Evolutionary conservation across 2,888 invertebrate species (phyloP).

Genomic region (Lathronympha strigana): DNA sequence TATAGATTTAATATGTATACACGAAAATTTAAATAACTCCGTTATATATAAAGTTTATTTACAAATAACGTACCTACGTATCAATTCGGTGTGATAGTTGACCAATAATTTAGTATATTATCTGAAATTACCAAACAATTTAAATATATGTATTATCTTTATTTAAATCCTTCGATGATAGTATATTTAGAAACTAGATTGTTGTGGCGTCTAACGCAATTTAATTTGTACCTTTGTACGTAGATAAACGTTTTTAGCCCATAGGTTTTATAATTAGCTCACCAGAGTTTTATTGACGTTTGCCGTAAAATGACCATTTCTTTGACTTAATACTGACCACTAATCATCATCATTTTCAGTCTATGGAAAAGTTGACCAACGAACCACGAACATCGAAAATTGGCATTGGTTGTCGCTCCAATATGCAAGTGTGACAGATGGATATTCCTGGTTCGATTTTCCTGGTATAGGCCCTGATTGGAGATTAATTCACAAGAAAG

Average conservation of each 20-base stretch:
- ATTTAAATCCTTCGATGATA: conserved; percentile 16
- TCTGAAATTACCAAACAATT: conserved; percentile 52
- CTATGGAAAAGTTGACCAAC: no score
- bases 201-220: conserved; percentile 37
- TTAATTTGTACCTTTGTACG: conserved; percentile 29
- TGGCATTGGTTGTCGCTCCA: no score
- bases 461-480: no score
- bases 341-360: no score
- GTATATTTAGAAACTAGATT: conserved; percentile 23
- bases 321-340: neutral
- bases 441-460: no score
- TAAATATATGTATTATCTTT: neutral
- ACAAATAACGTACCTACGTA: conserved; percentile 67
- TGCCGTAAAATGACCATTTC: conserved; percentile 2
- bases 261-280: conserved; percentile 21
- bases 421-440: no score
- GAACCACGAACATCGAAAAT: no score
- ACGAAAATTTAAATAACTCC: neutral
- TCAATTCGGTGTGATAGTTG: conserved; percentile 77
- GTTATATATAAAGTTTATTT: neutral
- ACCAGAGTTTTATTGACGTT: conserved; percentile 15
- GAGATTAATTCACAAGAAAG: no score
- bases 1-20: neutral
- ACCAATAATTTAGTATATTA: conserved; percentile 69
- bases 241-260: conserved; percentile 27